Base-by-base conservation (phyloP, 2,113 vertebrate genomes). In the Mirza zaza region DNA sequence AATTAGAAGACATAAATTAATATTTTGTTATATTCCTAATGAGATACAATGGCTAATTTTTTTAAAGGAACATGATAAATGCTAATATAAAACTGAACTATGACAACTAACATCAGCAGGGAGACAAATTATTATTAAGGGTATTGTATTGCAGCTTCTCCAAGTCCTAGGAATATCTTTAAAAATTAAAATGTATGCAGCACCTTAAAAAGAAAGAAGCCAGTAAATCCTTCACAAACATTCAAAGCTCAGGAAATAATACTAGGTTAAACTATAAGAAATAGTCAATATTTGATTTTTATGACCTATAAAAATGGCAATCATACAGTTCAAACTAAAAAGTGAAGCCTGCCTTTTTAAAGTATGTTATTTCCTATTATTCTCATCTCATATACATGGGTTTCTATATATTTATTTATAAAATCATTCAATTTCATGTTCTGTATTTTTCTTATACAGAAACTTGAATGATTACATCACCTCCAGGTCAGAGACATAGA, bases 1-100 rank as follows among this genome's bases (percentile, higher is more conserved):
- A 97, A 96, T 45, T 73, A 94, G 27, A 95, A 83, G 68, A 94
- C 36, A 93, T 32, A 97, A 97, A 95, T 93, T 91, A 97, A 87
- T 93, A 96, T 91, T 97, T 97, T 96, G 32, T 77, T 86, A 70
- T 70, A 75, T 67, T 93, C 3, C 79, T 93, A 87, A 90, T 97
- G 63, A 98, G 75, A 86, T 48, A 90, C 42, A 83, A 94, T 86
- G 39, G 21, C 42, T 93, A 27, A 59, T 57, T 57, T 95, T 93
- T 95, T 48, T 68, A 84, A 95, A 96, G 57, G 39, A 89, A 83
- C 52, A 90, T 75, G 50, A 83, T 90, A 97, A 94, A 91, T 94
- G 88, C 82, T 93, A 48, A 50, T 42, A 77, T 94, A 79, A 94
- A 97, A 95, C 36, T 91, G 63, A 96, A 94, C 87, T 95, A 34